These are phyloP conservation scores for Oscheius myriophilus DNA, from an alignment of 2,888 invertebrate species.

Conservation along the genomic window DNA sequence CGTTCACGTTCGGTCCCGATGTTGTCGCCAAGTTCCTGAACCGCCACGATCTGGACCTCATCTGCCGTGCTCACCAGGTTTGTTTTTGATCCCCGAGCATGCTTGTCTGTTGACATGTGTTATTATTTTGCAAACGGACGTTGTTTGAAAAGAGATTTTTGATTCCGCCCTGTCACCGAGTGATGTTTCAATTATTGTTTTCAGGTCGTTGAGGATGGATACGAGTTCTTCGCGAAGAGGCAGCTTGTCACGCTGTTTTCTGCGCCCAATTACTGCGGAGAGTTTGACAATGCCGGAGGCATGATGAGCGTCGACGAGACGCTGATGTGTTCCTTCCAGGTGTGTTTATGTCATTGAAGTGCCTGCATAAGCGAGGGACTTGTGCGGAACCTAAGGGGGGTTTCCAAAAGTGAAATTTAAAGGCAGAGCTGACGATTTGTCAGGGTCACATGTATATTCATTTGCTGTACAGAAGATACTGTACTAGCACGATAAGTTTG, in stretches of 20 bases:
- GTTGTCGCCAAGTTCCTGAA: slow-evolving; percentile 95
- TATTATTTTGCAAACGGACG: slow-evolving; percentile 16
- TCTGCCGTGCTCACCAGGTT: slow-evolving; percentile 97
- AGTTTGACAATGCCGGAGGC: slow-evolving; percentile 97
- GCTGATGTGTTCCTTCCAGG: slow-evolving; percentile 99
- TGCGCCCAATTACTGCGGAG: slow-evolving; percentile 87
- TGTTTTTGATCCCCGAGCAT: not conserved
- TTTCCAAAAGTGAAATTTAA: too few species aligned
- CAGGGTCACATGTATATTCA: too few species aligned
- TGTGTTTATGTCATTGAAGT: slow-evolving; percentile 70
- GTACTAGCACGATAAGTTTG: too few species aligned
- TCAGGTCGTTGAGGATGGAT: slow-evolving; percentile 90
- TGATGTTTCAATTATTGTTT: slow-evolving; percentile 21
- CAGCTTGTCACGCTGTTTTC: slow-evolving; percentile 97
- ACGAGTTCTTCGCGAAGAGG: slow-evolving; percentile 97
- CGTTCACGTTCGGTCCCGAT: slow-evolving; percentile 96
- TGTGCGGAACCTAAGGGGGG: too few species aligned
- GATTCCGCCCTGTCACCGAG: not conserved
- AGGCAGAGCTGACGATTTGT: too few species aligned
- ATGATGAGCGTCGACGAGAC: slow-evolving; percentile 99
- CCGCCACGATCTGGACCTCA: slow-evolving; percentile 93
- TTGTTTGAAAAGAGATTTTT: slow-evolving; percentile 22
- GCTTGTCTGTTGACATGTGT: slow-evolving; percentile 23
- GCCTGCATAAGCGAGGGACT: not conserved
- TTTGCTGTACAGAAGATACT: too few species aligned